Base-by-base conservation (phyloP, 1,140 invertebrate genomes). In the Luehdorfia chinensis region DNA sequence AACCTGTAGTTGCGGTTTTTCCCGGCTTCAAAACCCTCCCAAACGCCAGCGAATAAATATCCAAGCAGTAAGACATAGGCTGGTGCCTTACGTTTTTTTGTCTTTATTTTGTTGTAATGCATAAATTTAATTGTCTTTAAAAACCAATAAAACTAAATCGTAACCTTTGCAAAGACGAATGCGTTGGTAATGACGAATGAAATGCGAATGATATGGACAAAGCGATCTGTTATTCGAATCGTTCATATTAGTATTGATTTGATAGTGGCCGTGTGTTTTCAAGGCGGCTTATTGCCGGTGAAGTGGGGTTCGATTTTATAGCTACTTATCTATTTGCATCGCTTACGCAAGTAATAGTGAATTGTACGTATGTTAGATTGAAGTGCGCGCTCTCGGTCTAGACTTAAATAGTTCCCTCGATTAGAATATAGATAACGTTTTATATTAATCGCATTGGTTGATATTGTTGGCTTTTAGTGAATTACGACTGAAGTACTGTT, bases 291-390 rank as follows among this genome's bases (percentile, higher is more conserved):
- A 36, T 36, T 11, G 16, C 37, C 13, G 13, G 28, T 43, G 37
- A 43, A 43, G 37, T 43, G 37, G 37, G 23, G 25, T 43, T 28
- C 8, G 23, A 16, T 43, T 43, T 43, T 43, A 43, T 16, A 15
- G 25, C 8, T 43, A 28, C 37, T 43, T 43, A 43, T 43, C 57
- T 64, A 64, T 64, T 67, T 60, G 55, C 45, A 46, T 43, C 21
- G 47, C 54, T 67, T 61, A 58, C 60, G 55, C 55, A 57, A 49
- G 55, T 60, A 55, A 59, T 53, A 56, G 57, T 55, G 59, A 62
- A 59, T 31, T 31, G 28, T 43, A 27, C 18, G 12, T 25, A n/a
- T n/a, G 37, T 16, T 34, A 34, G 21, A 4, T 14, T 41, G 23
- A 28, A 41, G 37, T 41, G 37, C 15, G 0, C 3, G 37, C 25